Evolutionary conservation across 2,797 vertebrate genomes (phyloP).

Genomic region (Eidolon dupreanum): DNA sequence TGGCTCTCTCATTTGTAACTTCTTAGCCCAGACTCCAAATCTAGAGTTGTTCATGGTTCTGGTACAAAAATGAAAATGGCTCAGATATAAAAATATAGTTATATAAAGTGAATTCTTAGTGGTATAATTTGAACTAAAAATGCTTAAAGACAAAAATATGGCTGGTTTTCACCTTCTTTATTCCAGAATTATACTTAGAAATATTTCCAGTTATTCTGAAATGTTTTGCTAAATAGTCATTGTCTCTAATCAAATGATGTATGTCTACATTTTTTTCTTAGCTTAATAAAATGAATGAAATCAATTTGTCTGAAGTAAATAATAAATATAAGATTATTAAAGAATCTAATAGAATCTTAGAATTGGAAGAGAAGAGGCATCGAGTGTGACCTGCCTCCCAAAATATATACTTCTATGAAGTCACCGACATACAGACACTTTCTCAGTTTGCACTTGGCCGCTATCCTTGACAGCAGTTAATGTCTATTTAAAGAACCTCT

Average conservation of each 20-base stretch:
- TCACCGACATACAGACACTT: background rate
- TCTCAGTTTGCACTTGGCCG: background rate
- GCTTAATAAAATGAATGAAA: slow-evolving; percentile 24
- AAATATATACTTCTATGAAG: background rate
- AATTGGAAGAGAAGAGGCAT: background rate
- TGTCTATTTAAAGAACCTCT: background rate
- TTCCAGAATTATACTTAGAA: background rate
- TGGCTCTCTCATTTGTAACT: background rate
- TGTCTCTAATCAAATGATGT: background rate
- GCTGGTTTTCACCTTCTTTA: background rate
- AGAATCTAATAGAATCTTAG: background rate
- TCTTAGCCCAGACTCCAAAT: background rate
- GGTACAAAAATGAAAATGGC: background rate
- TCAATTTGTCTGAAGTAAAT: background rate
- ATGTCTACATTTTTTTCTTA: background rate
- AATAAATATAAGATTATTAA: background rate
- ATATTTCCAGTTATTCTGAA: background rate
- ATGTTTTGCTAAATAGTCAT: background rate
- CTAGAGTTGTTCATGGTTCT: background rate
- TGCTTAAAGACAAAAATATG: background rate
- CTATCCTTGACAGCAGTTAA: background rate
- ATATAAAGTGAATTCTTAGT: background rate
- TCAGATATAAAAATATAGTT: background rate
- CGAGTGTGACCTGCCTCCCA: background rate
- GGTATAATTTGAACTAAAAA: slow-evolving; percentile 11